Base-by-base conservation (phyloP, 2,888 invertebrate genomes). In the Chrysina gloriosa region DNA sequence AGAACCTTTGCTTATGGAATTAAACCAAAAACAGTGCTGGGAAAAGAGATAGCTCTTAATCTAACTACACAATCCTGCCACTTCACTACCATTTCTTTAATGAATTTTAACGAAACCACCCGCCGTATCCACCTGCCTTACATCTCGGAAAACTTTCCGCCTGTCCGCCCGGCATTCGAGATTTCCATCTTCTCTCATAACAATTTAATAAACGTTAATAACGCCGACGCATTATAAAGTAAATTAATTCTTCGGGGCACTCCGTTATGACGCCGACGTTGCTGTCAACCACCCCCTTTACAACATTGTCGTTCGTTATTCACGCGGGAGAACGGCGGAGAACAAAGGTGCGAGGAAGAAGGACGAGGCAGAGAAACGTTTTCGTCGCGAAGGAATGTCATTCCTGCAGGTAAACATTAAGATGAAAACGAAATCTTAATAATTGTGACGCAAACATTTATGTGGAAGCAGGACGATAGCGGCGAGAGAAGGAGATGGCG, bases 341-440 rank as follows among this genome's bases (percentile, higher is more conserved):
- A n/a, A n/a, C n/a, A 69, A 50, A 25, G 48, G 21, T 25, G 6
- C 25, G 48, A 6, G n/a, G 48, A 9, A n/a, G 6, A 27, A 9
- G 45, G 45, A 9, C 16, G 45, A 9, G 14, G 9, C 45, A 9
- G 6, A 9, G 14, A 16, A 6, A 11, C 48, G 6, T 21, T 19
- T n/a, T 16, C 58, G 31, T 39, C 21, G 25, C 39, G 36, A 14
- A n/a, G 76, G 77, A 77, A 78, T 77, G 77, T 72, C 77, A 76
- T 76, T 77, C 77, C 77, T 76, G 74, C 77, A 76, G 79, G 78
- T 78, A 78, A 78, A 79, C 79, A 79, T 76, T 72, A 74, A 77
- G 79, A 80, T 78, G 80, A 77, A 80, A 79, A 80, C 79, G 80
- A 80, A 81, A 81, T 81, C 81, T 81, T 80, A 80, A 81, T 80